These are phyloP conservation scores for Muntiacus reevesi DNA, from an alignment of 2,113 vertebrate genomes.

Conservation along the genomic window DNA sequence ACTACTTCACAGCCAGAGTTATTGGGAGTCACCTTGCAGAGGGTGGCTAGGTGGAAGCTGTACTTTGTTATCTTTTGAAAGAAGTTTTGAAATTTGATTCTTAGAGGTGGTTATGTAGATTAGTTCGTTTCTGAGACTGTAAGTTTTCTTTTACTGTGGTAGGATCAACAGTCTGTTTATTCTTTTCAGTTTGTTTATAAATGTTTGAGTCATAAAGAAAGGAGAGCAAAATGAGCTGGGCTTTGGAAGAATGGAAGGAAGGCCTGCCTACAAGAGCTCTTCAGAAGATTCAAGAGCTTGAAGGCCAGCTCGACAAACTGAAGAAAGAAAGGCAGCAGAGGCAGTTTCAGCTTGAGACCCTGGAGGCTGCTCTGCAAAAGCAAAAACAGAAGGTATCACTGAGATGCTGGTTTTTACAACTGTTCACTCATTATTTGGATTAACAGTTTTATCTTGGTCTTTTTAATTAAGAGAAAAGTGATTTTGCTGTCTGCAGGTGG, in stretches of 20 bases:
- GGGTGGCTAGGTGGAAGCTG: neutral
- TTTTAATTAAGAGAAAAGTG: neutral
- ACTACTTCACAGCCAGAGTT: neutral
- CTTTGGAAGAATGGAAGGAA: constrained; percentile 95
- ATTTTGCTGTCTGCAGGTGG: neutral
- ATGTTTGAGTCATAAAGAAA: neutral
- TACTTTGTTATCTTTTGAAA: neutral
- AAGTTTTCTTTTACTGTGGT: neutral
- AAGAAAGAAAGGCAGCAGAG: constrained; percentile 92
- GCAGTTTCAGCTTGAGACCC: constrained; percentile 91
- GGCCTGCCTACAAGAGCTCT: constrained; percentile 89
- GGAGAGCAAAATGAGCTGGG: constrained; percentile 89
- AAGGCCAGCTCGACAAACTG: constrained; percentile 90
- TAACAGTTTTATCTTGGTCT: neutral
- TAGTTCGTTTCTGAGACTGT: neutral
- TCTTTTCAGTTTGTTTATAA: constrained; percentile 36
- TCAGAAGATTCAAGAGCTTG: constrained; percentile 94
- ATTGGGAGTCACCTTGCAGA: neutral
- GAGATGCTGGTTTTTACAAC: neutral
- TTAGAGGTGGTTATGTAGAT: neutral
- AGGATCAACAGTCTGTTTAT: neutral
- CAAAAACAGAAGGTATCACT: constrained; percentile 91
- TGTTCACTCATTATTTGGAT: neutral
- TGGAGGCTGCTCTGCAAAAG: constrained; percentile 91
- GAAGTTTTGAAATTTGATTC: neutral